Evolutionary conservation across 2,797 vertebrate species (phyloP), one percentile per base, ranked within the genome.

Genomic region (Gymnoscopelus braueri): DNA sequence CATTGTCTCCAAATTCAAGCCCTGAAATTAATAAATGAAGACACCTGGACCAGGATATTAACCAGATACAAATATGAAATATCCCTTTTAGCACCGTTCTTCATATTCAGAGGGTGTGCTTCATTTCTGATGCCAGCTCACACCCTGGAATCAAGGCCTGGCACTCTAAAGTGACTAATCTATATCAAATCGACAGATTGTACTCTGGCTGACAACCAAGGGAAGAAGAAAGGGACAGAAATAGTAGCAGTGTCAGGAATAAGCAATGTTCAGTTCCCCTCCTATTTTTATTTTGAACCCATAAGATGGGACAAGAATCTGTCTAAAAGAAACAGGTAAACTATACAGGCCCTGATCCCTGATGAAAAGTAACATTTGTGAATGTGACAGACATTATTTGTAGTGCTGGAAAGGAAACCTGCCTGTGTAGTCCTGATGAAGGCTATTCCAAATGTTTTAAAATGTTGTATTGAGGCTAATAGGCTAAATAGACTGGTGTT

Each of bases 241-340:
- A 92, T 92, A 92, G 89, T 24, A 85, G 67, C 76, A 79, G 57
- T 69, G 71, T 81, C 77, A 86, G 80, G 71, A 87, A 82, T 61
- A 76, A 79, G 68, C 65, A 53, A 39, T n/a, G 53, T 73, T 75
- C 56, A 58, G 62, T 48, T 75, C 63, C 53, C 61, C 53, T 75
- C 56, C 57, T 4, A 74, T 71, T 2, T 73, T 62, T 71, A 60
- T 78, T 88, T 72, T 82, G 48, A 76, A 75, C 74, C 71, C 62
- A 70, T 65, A 52, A 75, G 77, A 74, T 35, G 61, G 57, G 51
- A 69, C 72, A 81, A 69, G 39, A 55, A 60, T 49, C 60, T 57
- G 12, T 67, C 35, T 53, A 14, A 44, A 59, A 19, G 23, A 74
- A 47, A 54, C 15, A 75, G 35, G 53, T 9, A 11, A 2, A 69